phyloP scores from a whole-genome alignment of 2,888 invertebrate species.

The Himalopsyche kuldschensis region DNA sequence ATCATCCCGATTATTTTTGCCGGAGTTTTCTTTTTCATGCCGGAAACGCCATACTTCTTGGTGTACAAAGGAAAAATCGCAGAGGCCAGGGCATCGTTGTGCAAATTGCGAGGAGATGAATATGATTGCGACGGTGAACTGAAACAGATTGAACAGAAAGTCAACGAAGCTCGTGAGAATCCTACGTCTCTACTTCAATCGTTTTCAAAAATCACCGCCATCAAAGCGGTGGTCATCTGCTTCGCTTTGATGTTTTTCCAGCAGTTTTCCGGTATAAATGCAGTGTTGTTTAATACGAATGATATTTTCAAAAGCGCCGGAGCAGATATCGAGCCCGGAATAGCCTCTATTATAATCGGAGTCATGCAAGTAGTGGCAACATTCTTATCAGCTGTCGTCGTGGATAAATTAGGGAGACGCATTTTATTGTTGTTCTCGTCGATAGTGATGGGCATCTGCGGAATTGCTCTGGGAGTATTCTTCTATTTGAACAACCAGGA shows the following conservation, averaged over 20 bases:
- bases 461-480: conserved; percentile 71
- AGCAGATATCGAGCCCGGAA: conserved; percentile 58
- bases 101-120: conserved; percentile 71
- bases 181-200: conserved; percentile 60
- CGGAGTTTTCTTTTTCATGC: conserved; percentile 76
- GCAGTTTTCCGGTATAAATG: conserved; percentile 82
- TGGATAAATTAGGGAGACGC: conserved; percentile 80
- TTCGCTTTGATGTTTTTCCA: conserved; percentile 87
- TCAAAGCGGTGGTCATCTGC: conserved; percentile 70
- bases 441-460: conserved; percentile 69
- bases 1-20: conserved; percentile 71
- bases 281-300: conserved; percentile 78
- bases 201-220: conserved; percentile 63
- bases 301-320: conserved; percentile 73
- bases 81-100: conserved; percentile 69
- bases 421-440: conserved; percentile 74
- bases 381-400: conserved; percentile 71
- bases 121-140: conserved; percentile 71
- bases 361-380: conserved; percentile 79
- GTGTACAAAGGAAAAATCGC: conserved; percentile 65
- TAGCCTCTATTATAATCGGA: conserved; percentile 80
- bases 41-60: conserved; percentile 80
- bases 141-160: conserved; percentile 59
- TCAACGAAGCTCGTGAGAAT: conserved; percentile 57
- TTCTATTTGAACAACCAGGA: conserved; percentile 56